Evolutionary conservation across 2,113 vertebrate genomes (phyloP).

Genomic region (Tenrec ecaudatus): DNA sequence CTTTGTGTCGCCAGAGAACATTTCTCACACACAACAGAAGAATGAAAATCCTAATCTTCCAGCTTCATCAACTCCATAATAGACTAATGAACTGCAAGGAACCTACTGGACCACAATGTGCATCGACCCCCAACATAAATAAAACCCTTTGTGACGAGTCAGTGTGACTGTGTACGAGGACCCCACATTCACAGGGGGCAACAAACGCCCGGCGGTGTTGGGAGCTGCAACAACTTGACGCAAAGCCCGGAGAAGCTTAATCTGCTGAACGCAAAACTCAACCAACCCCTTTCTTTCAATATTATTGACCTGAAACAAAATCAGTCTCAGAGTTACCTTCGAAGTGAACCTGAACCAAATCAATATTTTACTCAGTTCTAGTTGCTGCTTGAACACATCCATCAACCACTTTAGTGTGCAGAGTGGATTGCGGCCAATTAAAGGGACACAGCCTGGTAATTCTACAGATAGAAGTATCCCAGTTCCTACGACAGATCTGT

Average conservation of each 20-base stretch:
- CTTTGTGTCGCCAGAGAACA: neutral
- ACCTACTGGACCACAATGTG: neutral
- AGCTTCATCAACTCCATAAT: neutral
- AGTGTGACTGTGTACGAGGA: neutral
- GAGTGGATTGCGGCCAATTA: slow-evolving; percentile 50
- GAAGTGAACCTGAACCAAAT: slow-evolving; percentile 70
- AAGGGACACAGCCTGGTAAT: slow-evolving; percentile 48
- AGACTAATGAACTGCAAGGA: too few relatives aligned
- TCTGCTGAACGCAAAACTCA: slow-evolving; percentile 23
- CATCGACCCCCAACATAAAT: neutral
- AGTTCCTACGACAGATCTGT: neutral
- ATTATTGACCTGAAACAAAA: slow-evolving; percentile 68
- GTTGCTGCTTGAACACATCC: slow-evolving; percentile 60
- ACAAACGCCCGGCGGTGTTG: neutral
- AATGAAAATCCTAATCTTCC: neutral
- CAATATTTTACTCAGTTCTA: slow-evolving; percentile 63
- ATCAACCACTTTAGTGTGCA: slow-evolving; percentile 24
- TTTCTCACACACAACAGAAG: neutral
- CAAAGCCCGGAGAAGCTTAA: slow-evolving; percentile 31
- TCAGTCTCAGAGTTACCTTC: slow-evolving; percentile 56
- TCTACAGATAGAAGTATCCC: slow-evolving; percentile 7
- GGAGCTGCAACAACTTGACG: slow-evolving; percentile 14
- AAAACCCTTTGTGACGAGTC: neutral
- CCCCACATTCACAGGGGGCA: neutral
- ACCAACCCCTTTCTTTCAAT: slow-evolving; percentile 33